Evolutionary conservation across 2,888 invertebrate species (phyloP), one percentile per base, ranked within the genome.

Genomic region (Drosophila austrosaltans): DNA sequence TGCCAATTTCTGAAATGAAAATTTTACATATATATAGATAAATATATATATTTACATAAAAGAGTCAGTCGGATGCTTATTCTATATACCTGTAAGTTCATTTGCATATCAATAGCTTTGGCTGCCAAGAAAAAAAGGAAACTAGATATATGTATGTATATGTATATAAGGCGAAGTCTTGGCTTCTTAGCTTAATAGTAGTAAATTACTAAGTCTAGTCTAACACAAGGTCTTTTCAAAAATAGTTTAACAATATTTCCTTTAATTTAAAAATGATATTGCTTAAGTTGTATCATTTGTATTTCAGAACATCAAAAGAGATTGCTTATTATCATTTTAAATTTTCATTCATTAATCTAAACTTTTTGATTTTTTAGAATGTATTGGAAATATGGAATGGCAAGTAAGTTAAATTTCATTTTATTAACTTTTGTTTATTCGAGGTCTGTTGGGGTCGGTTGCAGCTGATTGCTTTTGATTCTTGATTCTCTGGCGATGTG

Each of bases 401-500:
- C 36, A 36, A 36, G 4, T 48, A 53, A 40, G 36, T 39, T 48
- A 5, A 57, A 39, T 16, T 25, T 63, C 39, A 2, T 42, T 32
- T 63, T 12, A 48, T 48, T 25, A 2, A 25, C 16, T 7, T 10
- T 48, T 25, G 8, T 48, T 22, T 5, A 12, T 25, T 48, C 25
- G 22, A 48, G 48, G 10, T 48, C 16, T 7, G 16, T 16, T 16
- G 16, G 22, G 48, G 40, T 48, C 40, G 30, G 48, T 53, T 69
- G 68, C 69, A 69, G 48, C 39, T 68, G 69, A 69, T 61, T 69
- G 61, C 57, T 53, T 36, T 22, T 36, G 53, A 12, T 22, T 16
- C 39, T 48, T 7, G 48, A 25, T 25, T 10, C 22, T 8, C 25
- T 7, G 48, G 48, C 48, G 7, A 8, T 8, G 48, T 48, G 48